Base-by-base conservation (phyloP, 2,113 vertebrate species). In the Edolisoma coerulescens region DNA sequence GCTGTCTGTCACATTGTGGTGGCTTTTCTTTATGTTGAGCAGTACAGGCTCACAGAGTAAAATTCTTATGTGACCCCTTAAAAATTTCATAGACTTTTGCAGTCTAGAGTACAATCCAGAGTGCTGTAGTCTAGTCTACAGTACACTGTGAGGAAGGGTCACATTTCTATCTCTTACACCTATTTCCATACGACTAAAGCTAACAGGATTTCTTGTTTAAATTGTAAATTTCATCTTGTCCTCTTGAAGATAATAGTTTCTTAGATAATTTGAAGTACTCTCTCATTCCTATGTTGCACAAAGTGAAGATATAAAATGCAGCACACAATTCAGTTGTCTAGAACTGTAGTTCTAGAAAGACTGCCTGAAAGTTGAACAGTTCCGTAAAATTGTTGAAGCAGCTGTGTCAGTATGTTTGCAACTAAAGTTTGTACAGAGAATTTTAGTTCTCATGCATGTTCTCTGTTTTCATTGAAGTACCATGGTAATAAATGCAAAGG, bases 21-120 rank as follows among this genome's bases (percentile, higher is more conserved):
- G 28, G 4, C 1, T 0, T 75, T 87, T 79, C 28, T 50, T 54
- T 50, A 20, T 45, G 14, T 19, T 60, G 22, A 54, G 2, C 1
- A 1, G 21, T n/a, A 27, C 1, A 73, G 28, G 20, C 13, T 50
- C 7, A 23, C 0, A 0, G 16, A 24, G 5, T 65, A n/a, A 45
- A 82, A 41, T 41, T 78, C 39, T 78, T 56, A 23, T 4, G 17
- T 76, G 41, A 69, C 8, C 4, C 20, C 35, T 61, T 42, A 54
- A 35, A 65, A 61, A 22, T n/a, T 47, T n/a, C 6, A 5, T 9
- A 39, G 45, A 44, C 28, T 30, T 75, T 8, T 50, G 30, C 3
- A 53, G 33, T 54, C 19, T 52, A 28, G 33, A 69, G 47, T 47
- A 42, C 32, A 37, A 27, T 42, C 42, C 18, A 23, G 35, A 30